These are phyloP conservation scores for Capreolus pygargus DNA, from an alignment of 2,113 vertebrate species.

Conservation along the genomic window DNA sequence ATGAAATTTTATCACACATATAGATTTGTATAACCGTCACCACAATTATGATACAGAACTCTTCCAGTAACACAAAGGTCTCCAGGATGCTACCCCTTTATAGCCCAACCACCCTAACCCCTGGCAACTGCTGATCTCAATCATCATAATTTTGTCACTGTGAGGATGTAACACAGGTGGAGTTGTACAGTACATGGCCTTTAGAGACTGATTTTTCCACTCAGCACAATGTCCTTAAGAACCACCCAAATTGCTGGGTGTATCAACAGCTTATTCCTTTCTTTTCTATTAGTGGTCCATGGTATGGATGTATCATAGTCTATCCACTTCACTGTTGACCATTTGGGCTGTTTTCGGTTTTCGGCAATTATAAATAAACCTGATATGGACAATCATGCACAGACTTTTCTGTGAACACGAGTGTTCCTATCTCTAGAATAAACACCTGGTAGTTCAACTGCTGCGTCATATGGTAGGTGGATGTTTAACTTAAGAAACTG, in stretches of 20 bases:
- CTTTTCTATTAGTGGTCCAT: not conserved
- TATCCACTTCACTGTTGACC: not conserved
- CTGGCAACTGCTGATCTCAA: not conserved
- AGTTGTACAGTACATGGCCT: not conserved
- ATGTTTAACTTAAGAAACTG: conserved; percentile 26
- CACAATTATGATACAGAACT: not conserved
- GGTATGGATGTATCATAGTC: not conserved
- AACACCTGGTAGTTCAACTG: not conserved
- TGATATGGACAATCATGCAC: not conserved
- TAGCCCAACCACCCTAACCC: not conserved
- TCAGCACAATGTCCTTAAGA: not conserved
- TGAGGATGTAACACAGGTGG: not conserved
- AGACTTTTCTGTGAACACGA: not conserved
- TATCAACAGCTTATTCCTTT: not conserved
- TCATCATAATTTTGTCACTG: not conserved
- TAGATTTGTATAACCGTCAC: not conserved
- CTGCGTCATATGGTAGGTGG: not conserved
- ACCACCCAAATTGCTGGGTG: not conserved
- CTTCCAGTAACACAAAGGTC: not conserved
- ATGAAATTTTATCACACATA: not conserved
- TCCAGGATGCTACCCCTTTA: not conserved
- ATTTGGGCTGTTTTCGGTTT: not conserved
- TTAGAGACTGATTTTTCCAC: not conserved
- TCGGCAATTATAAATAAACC: not conserved
- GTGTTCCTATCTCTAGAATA: conserved; percentile 19